Base-by-base conservation (phyloP, 1,140 invertebrate species). In the Drosophila albomicans region DNA sequence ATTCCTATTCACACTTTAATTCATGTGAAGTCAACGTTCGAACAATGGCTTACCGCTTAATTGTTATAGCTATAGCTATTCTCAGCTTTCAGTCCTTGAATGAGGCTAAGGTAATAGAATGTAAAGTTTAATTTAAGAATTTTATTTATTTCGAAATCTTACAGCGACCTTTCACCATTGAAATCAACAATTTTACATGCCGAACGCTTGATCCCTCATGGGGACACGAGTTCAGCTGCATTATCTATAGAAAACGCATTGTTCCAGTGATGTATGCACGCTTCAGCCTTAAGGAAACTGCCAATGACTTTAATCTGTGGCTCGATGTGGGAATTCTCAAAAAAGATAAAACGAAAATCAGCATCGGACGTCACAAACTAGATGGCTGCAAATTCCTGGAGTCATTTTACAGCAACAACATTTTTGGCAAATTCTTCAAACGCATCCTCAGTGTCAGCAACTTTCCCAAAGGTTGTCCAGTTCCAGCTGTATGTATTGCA, bases 351-450 rank as follows among this genome's bases (percentile, higher is more conserved):
- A 35, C 41, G 8, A 59, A 30, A 45, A 57, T 64, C 7, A 56
- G 13, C 2, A 1, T 57, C 1, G 28, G 7, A 1, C 43, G 62
- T 1, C 2, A 8, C 2, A 64, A 64, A 8, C 5, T 71, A 13
- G 61, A 71, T n/a, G 68, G 68, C 13, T 71, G 61, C n/a, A 35
- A 56, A 1, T 57, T 56, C 5, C 10, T 71, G 16, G 32, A 30
- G 3, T 25, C 59, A 1, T 32, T 54, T 1, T 52, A 13, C 6
- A 20, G 20, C 2, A 52, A 28, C 1, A 51, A 38, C 1, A 52
- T 69, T 1, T 52, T 16, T 20, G 25, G 32, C 25, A 11, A 52
- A 5, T 52, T 52, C 35, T 52, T 59, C 10, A 32, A 28, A 0
- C 15, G 11, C 10, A 25, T 65, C 2, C n/a, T 10, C 10, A 35